phyloP scores from a whole-genome alignment of 1,140 invertebrate genomes.

The Anagrus nilaparvatae region DNA sequence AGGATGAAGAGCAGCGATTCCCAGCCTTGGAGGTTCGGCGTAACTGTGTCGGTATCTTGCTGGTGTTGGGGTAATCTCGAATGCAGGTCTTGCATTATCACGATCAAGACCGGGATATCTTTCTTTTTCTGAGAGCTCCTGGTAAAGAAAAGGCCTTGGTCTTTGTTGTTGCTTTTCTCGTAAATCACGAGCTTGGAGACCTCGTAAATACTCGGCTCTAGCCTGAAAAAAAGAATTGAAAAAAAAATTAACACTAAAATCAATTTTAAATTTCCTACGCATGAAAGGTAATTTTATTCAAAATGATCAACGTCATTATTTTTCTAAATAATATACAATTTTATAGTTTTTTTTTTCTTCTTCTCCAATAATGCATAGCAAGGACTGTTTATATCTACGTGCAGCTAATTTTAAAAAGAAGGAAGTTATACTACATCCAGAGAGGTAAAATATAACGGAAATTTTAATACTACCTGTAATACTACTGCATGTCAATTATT shows the following conservation, averaged over 20 bases:
- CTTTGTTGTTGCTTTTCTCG: slow-evolving; percentile 22
- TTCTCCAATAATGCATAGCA: too few relatives aligned
- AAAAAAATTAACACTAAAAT: too few relatives aligned
- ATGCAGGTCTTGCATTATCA: slow-evolving; percentile 41
- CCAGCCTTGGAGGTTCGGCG: slow-evolving; percentile 42
- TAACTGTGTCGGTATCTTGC: slow-evolving; percentile 46
- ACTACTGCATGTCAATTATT: too few relatives aligned
- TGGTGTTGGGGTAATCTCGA: slow-evolving; percentile 34
- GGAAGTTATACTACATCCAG: background rate
- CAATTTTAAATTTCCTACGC: too few relatives aligned
- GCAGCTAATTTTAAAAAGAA: too few relatives aligned
- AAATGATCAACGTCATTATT: too few relatives aligned
- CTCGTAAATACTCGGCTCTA: slow-evolving; percentile 14
- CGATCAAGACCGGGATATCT: slow-evolving; percentile 46
- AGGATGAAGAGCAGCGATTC: slow-evolving; percentile 43
- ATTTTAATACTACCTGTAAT: background rate
- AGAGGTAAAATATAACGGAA: slow-evolving; percentile 1
- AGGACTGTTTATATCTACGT: too few relatives aligned
- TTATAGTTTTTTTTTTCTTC: too few relatives aligned
- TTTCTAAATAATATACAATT: too few relatives aligned
- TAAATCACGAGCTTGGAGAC: slow-evolving; percentile 9
- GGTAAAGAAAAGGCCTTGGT: slow-evolving; percentile 35
- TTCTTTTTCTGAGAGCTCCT: slow-evolving; percentile 45
- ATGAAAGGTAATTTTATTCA: too few relatives aligned
- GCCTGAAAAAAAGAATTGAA: slow-evolving; percentile 10